Evolutionary conservation across 2,113 vertebrate species (phyloP), one percentile per base, ranked within the genome.

Genomic region (Spilogale gracilis): DNA sequence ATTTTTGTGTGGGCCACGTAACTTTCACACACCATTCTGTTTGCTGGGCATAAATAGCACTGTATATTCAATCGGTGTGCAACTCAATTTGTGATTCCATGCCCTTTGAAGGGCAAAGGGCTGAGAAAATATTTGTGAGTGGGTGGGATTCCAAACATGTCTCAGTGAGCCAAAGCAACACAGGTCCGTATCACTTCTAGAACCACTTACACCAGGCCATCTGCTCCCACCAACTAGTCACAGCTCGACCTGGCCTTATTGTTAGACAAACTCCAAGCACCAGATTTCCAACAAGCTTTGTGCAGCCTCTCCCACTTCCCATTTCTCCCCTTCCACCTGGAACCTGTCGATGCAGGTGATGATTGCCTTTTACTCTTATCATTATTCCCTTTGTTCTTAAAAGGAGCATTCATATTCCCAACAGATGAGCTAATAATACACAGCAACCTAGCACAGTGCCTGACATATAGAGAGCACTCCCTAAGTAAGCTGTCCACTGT

Each of bases 371-470:
- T 54, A 60, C 56, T 69, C 23, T 27, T 81, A 69, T 8, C 56
- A 32, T 38, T 43, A 90, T 50, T 93, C 12, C 67, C 61, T 89
- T 79, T 89, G 54, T 82, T 97, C 25, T 94, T 95, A 96, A 89
- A 76, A 89, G 9, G 20, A 96, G n/a, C 27, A 65, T 21, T 84
- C 20, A 30, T 14, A 56, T 14, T 81, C 52, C 32, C 20, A 48
- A 61, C 0, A 60, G 67, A 73, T 79, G 43, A 86, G 7, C 45
- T 73, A 45, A 65, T 88, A 73, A 48, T 27, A 48, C 32, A 43
- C 21, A 58, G 32, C 23, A 93, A 93, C 69, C 25, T 43, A 54
- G 32, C 16, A 32, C 58, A 93, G 30, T 4, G 30, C 73, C 45
- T 27, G 45, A 76, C 13, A 9, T 27, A 27, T 9, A 30, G 23